Evolutionary conservation across 2,113 vertebrate species (phyloP), one percentile per base, ranked within the genome.

Genomic region (Coregonus clupeaformis): DNA sequence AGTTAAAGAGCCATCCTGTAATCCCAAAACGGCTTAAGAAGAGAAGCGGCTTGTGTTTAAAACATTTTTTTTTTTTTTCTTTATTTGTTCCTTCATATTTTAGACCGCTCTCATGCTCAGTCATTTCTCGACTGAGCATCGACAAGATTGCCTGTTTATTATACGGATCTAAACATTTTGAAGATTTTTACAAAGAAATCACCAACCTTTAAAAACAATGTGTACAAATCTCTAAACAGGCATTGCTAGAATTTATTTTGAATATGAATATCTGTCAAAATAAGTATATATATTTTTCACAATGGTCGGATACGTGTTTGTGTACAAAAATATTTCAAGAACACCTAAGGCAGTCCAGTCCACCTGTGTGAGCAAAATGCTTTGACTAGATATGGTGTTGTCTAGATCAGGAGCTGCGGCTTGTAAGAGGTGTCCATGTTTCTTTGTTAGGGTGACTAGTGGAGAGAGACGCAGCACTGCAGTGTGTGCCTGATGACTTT

Each of bases 1-100:
- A 91, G 90, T 94, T 92, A 92, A 93, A 92, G 89, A 93, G 91
- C 91, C 88, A 91, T 92, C 90, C 81, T 42, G 85, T 91, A 92
- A 92, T 94, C 91, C 92, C 92, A 84, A 86, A 90, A 85, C 90
- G 89, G 90, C 88, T 85, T 92, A 90, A 88, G 88, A 88, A 90
- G n/a, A 79, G 83, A 74, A 87, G 82, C 85, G 45, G 84, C 82
- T 85, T 85, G 87, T 18, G 71, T 81, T n/a, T n/a, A n/a, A n/a
- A n/a, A n/a, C n/a, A n/a, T 89, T 85, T 87, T 91, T 86, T 88
- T 89, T 86, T 89, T 91, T 52, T 1, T 18, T 90, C 91, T 90
- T 90, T 88, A 84, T 88, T 86, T 86, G 87, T 86, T 90, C 87
- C 82, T 85, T 89, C 91, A 89, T 90, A 89, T 89, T 91, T 87